Evolutionary conservation across 2,888 invertebrate species (phyloP), one percentile per base, ranked within the genome.

Genomic region (Panopea generosa): DNA sequence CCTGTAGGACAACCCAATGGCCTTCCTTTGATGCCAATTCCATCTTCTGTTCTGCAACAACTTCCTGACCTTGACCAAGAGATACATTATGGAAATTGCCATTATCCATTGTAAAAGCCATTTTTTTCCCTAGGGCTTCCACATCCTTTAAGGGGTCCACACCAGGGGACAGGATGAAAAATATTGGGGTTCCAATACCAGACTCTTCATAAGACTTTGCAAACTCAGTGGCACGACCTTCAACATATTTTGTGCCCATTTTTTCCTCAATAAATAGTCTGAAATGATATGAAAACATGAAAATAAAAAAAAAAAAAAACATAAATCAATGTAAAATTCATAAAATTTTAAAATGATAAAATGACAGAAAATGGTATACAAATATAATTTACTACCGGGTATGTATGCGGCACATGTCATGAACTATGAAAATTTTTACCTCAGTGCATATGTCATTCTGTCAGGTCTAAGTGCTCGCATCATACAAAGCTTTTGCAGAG

Each of bases 261-360:
- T 98, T 97, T 92, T 98, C 98, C 93, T 98, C 98, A 88, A 99
- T 97, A 89, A 98, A 99, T n/a, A 96, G 95, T 45, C 97, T 97
- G 89, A 40, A 93, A 93, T 86, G 6, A 56, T 16, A n/a, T 38
- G n/a, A 20, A 47, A 33, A 33, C 11, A 33, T 33, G 6, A 33
- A 33, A 24, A 2, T 27, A 3, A 18, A 9, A 55, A 16, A 4
- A 20, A 55, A 55, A 18, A 24, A 24, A 4, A 16, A 55, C 14
- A 20, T 33, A 26, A 22, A 47, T 16, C 43, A 40, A 11, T 40
- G 16, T 40, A 40, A 14, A 11, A 40, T 11, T 14, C 43, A 40
- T n/a, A n/a, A n/a, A n/a, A n/a, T n/a, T n/a, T n/a, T n/a, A n/a
- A n/a, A n/a, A n/a, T n/a, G n/a, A n/a, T n/a, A n/a, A n/a, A n/a